Base-by-base conservation (phyloP, 2,888 invertebrate genomes). In the Drosophila recens region DNA sequence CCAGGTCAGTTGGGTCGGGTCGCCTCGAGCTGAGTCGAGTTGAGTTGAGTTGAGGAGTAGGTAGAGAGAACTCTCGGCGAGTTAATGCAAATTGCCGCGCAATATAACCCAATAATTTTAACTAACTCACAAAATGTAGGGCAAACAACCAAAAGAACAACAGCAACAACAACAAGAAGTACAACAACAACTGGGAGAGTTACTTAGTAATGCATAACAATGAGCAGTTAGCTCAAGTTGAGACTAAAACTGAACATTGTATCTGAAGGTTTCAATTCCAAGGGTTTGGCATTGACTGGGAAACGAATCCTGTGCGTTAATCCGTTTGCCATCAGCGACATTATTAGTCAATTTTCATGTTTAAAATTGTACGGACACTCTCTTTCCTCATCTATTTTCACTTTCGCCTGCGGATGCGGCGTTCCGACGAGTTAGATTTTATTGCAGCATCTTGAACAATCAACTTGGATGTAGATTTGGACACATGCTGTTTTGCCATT, bases 381-480 rank as follows among this genome's bases (percentile, higher is more conserved):
- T 59, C 27, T 5, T 27, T 40, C 43, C 53, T 43, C 34, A 69
- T 67, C 62, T 58, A 67, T 59, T 78, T 84, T 66, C 67, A 70
- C 65, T 75, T 78, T 74, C 74, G 27, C 36, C 52, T 67, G 40
- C 42, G 42, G 17, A 40, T 40, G 58, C 48, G 48, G 48, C 48
- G 30, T 56, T 45, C 54, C 72, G 73, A 64, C 77, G 80, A 87
- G 90, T 91, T 91, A 87, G 90, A 90, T 86, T 91, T 91, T 91
- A 91, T 91, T 91, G 91, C 91, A 75, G 90, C 91, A 91, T 91
- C 91, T 91, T 91, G 90, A 90, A 91, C 91, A 91, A 91, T 91
- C 91, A 75, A 54, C 52, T 38, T 62, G 58, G 46, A 72, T 75
- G 69, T 65, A 52, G 23, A 71, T 53, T 59, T 38, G 80, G 69